Evolutionary conservation across 2,888 invertebrate genomes (phyloP), one percentile per base, ranked within the genome.

Genomic region (Sphaerophoria rueppellii): DNA sequence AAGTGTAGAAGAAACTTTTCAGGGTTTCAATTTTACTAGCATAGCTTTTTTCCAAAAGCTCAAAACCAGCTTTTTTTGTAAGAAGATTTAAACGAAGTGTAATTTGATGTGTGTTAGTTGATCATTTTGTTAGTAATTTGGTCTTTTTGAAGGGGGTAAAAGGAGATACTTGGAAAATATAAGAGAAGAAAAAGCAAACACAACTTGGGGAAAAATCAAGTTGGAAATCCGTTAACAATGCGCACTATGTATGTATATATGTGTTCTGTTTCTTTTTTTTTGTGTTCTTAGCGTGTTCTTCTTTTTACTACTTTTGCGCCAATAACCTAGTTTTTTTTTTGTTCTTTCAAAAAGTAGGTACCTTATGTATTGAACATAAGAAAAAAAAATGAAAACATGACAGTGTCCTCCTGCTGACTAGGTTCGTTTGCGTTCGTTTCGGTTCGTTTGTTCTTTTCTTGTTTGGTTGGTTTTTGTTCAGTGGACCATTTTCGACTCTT

Each of bases 231-330:
- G 81, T 85, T 81, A 85, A 76, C 76, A 81, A 73, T 74, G 78
- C 78, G 74, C 78, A 82, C 2, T 24, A 24, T 24, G 24, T 24
- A 24, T 24, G 24, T 24, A 24, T 24, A 2, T 24, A 24, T 24
- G 24, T 24, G 24, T 24, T 82, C 78, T 82, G 82, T 86, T 86
- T 82, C 75, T 75, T 50, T 11, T 71, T 76, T 71, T 63, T 77
- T n/a, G n/a, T n/a, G n/a, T n/a, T n/a, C n/a, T n/a, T n/a, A n/a
- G n/a, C n/a, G 57, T 65, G 82, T 78, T 87, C 73, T 87, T 76
- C 73, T 82, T 76, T 76, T 86, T 79, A 86, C 86, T 83, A 86
- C 77, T 83, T 87, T 87, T 82, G 82, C 87, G 86, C 83, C 86
- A 87, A 86, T 87, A 87, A 83, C 86, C 86, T 87, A 86, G 86